Evolutionary conservation across 92 coral and sea anemone genomes (phyloP).

Genomic region (Palythoa grandis): DNA sequence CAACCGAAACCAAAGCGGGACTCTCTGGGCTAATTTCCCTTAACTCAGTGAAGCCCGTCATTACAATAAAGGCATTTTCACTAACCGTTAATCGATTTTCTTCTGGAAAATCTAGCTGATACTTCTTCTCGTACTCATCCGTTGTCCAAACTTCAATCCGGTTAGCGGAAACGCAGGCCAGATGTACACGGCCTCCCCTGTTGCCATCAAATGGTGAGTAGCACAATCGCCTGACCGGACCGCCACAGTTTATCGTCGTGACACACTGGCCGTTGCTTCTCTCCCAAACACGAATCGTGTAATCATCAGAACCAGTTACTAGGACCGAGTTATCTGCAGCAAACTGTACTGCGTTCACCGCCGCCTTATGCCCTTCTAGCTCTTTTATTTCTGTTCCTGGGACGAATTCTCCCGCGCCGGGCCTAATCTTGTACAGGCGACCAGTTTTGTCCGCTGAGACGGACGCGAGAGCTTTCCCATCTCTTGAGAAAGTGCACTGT

Average conservation of each 20-base stretch:
- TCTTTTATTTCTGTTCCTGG: conserved; percentile 76
- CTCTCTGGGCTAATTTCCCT: no score
- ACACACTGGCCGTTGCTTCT: conserved; percentile 66
- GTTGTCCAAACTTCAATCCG: conserved; percentile 75
- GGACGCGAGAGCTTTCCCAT: conserved; percentile 83
- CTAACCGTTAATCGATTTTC: conserved; percentile 46
- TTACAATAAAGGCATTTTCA: neutral
- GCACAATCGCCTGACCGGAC: conserved; percentile 66
- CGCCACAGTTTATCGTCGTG: conserved; percentile 38
- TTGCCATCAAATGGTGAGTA: conserved; percentile 70
- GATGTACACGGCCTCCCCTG: conserved; percentile 9
- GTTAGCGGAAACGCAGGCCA: conserved; percentile 80
- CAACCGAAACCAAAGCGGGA: no score
- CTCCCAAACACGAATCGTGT: conserved; percentile 83
- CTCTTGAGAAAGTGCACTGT: conserved; percentile 82
- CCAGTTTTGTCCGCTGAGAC: conserved; percentile 87
- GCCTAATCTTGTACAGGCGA: conserved; percentile 77
- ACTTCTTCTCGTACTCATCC: conserved; percentile 40
- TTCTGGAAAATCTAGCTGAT: conserved; percentile 12
- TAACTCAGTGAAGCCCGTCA: no score
- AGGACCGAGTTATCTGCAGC: conserved; percentile 62
- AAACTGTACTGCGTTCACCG: conserved; percentile 82
- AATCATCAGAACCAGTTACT: conserved; percentile 87
- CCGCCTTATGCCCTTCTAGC: conserved; percentile 60
- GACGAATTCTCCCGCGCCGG: conserved; percentile 93